Conservation (phyloP, 2,888 invertebrate species). For the Tetragonisca angustula region DNA sequence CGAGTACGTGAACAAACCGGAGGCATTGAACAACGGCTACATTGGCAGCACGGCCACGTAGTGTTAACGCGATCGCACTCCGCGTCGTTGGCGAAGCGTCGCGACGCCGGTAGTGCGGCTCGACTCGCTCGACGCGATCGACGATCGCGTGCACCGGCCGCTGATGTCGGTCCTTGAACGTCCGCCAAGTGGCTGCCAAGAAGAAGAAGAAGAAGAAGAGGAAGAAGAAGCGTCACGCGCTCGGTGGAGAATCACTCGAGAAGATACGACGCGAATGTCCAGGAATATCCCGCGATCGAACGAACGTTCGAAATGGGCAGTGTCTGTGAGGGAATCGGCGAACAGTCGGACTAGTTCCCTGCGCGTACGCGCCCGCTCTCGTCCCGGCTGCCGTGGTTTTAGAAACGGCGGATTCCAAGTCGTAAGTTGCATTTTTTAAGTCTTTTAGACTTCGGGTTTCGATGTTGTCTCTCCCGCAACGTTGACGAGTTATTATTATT, state of each 20-base stretch:
- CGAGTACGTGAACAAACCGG: slow-evolving; percentile 75
- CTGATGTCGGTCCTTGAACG: not conserved
- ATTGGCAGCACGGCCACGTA: slow-evolving; percentile 80
- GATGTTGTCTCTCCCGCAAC: not conserved
- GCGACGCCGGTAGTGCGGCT: not conserved
- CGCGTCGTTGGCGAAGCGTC: not conserved
- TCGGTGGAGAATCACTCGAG: not conserved
- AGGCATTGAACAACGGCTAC: slow-evolving; percentile 81
- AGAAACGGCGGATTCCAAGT: not conserved
- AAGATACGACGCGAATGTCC: not conserved
- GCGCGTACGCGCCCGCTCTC: not conserved
- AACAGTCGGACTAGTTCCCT: not conserved
- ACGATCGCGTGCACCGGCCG: not conserved
- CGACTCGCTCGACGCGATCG: not conserved
- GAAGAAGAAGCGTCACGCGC: too few species aligned
- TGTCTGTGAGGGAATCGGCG: slow-evolving; percentile 8
- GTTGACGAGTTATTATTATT: not conserved
- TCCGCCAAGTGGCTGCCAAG: too few species aligned
- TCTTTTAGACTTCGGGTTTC: not conserved
- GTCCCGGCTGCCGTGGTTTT: not conserved
- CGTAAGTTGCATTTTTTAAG: slow-evolving; percentile 22
- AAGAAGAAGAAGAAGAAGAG: too few species aligned
- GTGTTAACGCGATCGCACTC: slow-evolving; percentile 47
- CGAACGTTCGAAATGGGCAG: slow-evolving; percentile 24
- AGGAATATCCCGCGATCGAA: not conserved